Percentiles rank a stretch among this genome's conserved stretches.
Conservation (phyloP, 2,888 invertebrate genomes). For the Caenorhabditis japonica region DNA sequence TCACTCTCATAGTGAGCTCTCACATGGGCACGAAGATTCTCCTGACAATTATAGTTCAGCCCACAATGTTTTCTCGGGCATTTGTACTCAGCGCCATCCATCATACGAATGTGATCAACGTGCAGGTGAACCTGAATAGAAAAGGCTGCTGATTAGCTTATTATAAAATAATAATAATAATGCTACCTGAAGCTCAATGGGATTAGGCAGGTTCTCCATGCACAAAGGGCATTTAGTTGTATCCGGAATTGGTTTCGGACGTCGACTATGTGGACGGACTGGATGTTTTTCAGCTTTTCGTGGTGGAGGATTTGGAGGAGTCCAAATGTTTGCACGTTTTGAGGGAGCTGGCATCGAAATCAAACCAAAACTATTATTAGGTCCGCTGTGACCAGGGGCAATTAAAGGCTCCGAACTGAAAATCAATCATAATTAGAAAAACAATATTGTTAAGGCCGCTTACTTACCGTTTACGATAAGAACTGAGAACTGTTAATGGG, state of each 20-base stretch:
- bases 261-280: neutral
- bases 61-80: constrained; percentile 70
- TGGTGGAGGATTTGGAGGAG: constrained; percentile 12
- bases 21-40: constrained; percentile 69
- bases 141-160: no score
- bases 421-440: neutral
- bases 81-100: constrained; percentile 72
- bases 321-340: constrained; percentile 13
- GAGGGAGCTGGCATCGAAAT: neutral
- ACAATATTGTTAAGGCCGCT: neutral
- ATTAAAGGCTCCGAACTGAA: constrained; percentile 31
- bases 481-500: neutral
- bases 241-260: constrained; percentile 37
- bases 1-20: constrained; percentile 62
- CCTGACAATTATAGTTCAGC: constrained; percentile 67
- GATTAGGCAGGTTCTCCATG: constrained; percentile 12
- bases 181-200: constrained; percentile 41
- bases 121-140: constrained; percentile 68
- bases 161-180: neutral
- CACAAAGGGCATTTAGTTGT: constrained; percentile 18
- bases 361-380: no score
- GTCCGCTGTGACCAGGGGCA: no score
- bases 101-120: constrained; percentile 73
- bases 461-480: constrained; percentile 29
- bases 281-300: neutral